phyloP scores from a whole-genome alignment of 2,888 invertebrate species.

The Acheta domesticus region DNA sequence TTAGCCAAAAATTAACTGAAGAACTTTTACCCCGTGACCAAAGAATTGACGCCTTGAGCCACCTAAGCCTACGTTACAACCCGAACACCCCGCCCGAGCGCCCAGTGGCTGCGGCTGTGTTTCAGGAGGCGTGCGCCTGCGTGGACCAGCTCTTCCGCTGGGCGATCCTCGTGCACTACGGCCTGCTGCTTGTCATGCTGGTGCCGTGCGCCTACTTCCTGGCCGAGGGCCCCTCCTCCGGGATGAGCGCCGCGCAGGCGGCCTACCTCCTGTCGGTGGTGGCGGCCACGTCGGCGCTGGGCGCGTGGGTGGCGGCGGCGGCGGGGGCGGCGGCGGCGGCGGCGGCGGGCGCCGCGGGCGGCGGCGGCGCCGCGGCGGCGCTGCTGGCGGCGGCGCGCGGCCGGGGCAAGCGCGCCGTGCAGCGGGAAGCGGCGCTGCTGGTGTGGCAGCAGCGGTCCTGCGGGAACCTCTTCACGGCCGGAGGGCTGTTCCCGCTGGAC shows the following conservation, averaged over 20 bases:
- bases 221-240: background rate
- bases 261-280: background rate
- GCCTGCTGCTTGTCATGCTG: background rate
- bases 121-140: background rate
- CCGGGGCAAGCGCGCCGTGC: background rate
- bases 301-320: background rate
- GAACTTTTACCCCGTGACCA: too few species aligned
- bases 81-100: too few species aligned
- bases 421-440: background rate
- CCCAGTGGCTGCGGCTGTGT: too few species aligned
- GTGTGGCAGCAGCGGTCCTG: background rate
- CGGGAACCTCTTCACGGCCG: background rate
- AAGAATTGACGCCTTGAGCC: too few species aligned
- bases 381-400: background rate
- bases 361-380: background rate
- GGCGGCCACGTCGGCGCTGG: background rate
- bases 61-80: too few species aligned
- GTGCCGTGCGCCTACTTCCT: background rate
- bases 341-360: background rate
- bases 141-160: background rate
- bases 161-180: background rate
- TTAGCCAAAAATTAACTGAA: too few species aligned
- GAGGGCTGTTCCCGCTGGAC: background rate
- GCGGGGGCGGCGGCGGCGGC: background rate
- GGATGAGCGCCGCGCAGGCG: background rate